A percentile compares a stretch with the other conserved stretches of the same genome.
Evolutionary conservation across 2,888 invertebrate species (phyloP).

Genomic region (Sarcophaga rosellei): DNA sequence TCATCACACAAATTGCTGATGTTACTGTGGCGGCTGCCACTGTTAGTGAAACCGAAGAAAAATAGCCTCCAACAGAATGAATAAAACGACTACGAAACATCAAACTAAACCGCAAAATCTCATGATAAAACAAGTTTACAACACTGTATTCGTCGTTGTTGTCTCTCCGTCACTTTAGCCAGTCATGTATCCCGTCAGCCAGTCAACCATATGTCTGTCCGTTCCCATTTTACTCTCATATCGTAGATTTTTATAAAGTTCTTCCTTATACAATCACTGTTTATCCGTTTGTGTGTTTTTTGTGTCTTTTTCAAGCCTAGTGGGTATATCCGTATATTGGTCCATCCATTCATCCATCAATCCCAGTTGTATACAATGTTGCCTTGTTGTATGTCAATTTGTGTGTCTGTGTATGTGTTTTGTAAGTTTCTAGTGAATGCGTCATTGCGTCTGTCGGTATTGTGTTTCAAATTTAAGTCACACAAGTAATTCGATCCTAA

Average conservation of each 20-base stretch:
- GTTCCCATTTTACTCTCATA: neutral
- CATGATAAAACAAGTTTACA: constrained; percentile 48
- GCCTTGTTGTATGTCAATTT: constrained; percentile 31
- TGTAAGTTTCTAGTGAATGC: constrained; percentile 42
- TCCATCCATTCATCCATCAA: constrained; percentile 43
- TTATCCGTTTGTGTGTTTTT: constrained; percentile 38
- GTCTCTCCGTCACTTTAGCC: constrained; percentile 16
- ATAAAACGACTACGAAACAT: neutral
- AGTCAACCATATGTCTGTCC: constrained; percentile 11
- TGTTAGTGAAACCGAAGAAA: constrained; percentile 16
- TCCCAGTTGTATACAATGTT: constrained; percentile 37
- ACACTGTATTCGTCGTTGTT: constrained; percentile 6
- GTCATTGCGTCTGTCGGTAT: constrained; percentile 68
- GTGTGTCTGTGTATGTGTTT: neutral
- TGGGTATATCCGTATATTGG: constrained; percentile 35
- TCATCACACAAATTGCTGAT: constrained; percentile 64
- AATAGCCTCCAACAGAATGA: constrained; percentile 39
- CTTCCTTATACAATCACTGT: constrained; percentile 59
- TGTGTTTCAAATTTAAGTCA: constrained; percentile 68
- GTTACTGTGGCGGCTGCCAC: constrained; percentile 44
- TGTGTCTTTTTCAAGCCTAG: neutral
- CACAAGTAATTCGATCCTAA: constrained; percentile 69
- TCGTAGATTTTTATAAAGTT: constrained; percentile 5
- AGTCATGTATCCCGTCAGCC: neutral
- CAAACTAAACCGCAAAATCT: constrained; percentile 48